Evolutionary conservation across 1,140 invertebrate species (phyloP), one percentile per base, ranked within the genome.

Genomic region (Propsilocerus akamusi): DNA sequence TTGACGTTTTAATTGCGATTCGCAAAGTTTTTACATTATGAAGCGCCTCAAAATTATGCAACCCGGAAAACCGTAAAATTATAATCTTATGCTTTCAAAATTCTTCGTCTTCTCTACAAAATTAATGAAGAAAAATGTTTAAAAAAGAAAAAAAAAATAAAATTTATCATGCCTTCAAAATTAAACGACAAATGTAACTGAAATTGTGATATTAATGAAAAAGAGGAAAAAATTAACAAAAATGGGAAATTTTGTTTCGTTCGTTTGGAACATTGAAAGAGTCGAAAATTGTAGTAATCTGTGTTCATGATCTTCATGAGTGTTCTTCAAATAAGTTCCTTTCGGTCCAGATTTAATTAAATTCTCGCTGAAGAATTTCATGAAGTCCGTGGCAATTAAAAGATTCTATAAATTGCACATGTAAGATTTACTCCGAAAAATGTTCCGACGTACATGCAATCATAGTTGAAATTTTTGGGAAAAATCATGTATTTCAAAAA

Each of bases 161-260:
- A 37, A 25, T 28, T 30, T 50, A 23, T 28, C 26, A 50, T 50
- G 49, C 49, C 49, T 50, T 50, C 49, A 34, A 50, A 50, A 50
- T 50, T 50, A 28, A 50, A 50, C 49, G 49, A 50, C 49, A 50
- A 41, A 50, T 50, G 49, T 50, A 50, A 50, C 49, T 50, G 49
- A 50, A 50, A 23, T 50, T 50, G 49, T 50, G 49, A 50, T 50
- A 50, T 37, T 37, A 37, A 50, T 25, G 14, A 25, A 30, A 28
- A 28, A 46, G 24, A 46, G 34, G 12, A 50, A 22, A 47, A 34
- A 30, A 30, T 23, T 41, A 17, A 17, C 2, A 10, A 49, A 37
- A 32, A 46, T 2, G 28, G 6, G n/a, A 6, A 30, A 30, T 11
- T 3, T 30, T 30, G 10, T 30, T 30, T 30, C 10, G n/a, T 30